These are phyloP conservation scores for Tiphia femorata DNA, from an alignment of 2,888 invertebrate species.

Conservation along the genomic window DNA sequence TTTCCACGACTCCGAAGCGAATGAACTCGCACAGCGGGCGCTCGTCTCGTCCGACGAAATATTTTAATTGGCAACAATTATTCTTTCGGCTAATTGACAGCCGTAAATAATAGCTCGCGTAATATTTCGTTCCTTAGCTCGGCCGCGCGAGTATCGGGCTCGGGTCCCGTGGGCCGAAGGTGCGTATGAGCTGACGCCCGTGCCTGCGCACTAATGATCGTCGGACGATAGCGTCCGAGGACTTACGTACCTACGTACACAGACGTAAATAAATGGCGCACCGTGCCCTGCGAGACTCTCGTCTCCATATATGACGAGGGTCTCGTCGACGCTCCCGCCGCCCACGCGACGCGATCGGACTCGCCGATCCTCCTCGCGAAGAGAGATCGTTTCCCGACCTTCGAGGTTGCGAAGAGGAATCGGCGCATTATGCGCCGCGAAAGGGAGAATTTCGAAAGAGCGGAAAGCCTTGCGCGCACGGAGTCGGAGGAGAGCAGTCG, in stretches of 20 bases:
- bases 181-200: constrained; percentile 15
- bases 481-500: too few relatives aligned
- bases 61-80: constrained; percentile 39
- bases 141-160: constrained; percentile 10
- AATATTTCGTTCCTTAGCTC: constrained; percentile 7
- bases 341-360: constrained; percentile 45
- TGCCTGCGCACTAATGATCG: constrained; percentile 44
- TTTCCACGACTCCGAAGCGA: too few relatives aligned
- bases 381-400: constrained; percentile 14
- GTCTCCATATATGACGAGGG: constrained; percentile 47
- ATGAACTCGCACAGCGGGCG: constrained; percentile 1
- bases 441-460: neutral
- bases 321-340: constrained; percentile 39
- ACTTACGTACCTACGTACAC: constrained; percentile 29
- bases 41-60: constrained; percentile 10
- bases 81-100: constrained; percentile 40
- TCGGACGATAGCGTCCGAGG: constrained; percentile 26
- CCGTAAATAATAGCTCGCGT: constrained; percentile 36
- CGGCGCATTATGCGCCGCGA: neutral
- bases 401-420: too few relatives aligned
- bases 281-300: constrained; percentile 39
- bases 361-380: constrained; percentile 20
- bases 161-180: constrained; percentile 33
- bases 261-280: constrained; percentile 49
- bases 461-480: neutral